Percentiles rank a stretch among this genome's conserved stretches.
phyloP scores from a whole-genome alignment of 1,140 invertebrate species.

The Procambarus virginalis region DNA sequence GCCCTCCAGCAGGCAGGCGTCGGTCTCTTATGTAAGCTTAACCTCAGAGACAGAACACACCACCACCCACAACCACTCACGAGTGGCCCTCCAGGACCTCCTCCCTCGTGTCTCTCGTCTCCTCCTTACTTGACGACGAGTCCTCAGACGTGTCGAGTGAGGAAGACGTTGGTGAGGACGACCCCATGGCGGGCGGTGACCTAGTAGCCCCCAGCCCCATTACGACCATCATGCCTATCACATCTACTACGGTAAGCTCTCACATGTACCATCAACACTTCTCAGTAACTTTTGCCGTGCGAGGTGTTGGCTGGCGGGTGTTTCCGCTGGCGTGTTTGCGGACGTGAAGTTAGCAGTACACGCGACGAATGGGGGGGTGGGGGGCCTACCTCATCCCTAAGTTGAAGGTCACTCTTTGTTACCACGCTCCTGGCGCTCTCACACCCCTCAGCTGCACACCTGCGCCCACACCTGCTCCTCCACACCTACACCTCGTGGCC shows the following conservation, averaged over 20 bases:
- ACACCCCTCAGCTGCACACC: slow-evolving; percentile 6
- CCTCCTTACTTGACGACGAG: slow-evolving; percentile 59
- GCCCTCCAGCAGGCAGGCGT: slow-evolving; percentile 24
- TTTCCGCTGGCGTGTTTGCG: not conserved
- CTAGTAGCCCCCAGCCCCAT: slow-evolving; percentile 47
- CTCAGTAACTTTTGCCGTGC: not conserved
- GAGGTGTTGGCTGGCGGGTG: not conserved
- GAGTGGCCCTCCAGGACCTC: slow-evolving; percentile 56
- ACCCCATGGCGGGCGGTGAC: slow-evolving; percentile 56
- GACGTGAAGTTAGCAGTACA: not conserved
- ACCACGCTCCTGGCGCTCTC: slow-evolving; percentile 39
- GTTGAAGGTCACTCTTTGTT: slow-evolving; percentile 60
- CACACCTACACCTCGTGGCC: too few relatives aligned
- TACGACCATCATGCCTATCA: slow-evolving; percentile 69
- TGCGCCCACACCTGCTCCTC: too few relatives aligned
- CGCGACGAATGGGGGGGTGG: not conserved
- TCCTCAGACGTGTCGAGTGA: slow-evolving; percentile 22
- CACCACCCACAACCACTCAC: slow-evolving; percentile 14
- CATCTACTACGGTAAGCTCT: slow-evolving; percentile 65
- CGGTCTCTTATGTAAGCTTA: slow-evolving; percentile 10
- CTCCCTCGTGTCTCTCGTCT: slow-evolving; percentile 47
- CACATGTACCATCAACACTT: not conserved
- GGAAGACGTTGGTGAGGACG: slow-evolving; percentile 36
- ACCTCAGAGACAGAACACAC: not conserved
- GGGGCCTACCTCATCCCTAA: not conserved